Evolutionary conservation across 2,888 invertebrate species (phyloP), one percentile per base, ranked within the genome.

Genomic region (Glomeris marginata): DNA sequence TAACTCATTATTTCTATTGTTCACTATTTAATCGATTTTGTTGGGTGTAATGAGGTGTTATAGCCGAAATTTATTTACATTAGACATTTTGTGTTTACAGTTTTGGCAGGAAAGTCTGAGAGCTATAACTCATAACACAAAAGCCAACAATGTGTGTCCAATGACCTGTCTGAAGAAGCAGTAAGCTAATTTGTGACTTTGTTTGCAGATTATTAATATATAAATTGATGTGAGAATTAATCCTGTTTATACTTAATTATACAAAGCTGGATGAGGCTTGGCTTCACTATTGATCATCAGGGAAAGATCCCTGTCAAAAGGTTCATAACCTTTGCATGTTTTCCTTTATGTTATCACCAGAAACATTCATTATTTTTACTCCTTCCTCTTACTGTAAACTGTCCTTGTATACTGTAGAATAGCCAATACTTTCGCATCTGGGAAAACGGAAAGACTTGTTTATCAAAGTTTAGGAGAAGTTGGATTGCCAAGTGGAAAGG

Each of bases 381-480:
- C 18, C 38, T 38, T 44, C n/a, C n/a, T n/a, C n/a, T n/a, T n/a
- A n/a, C n/a, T n/a, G n/a, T n/a, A n/a, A n/a, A n/a, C n/a, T n/a
- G n/a, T n/a, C n/a, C n/a, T n/a, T n/a, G n/a, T n/a, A n/a, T n/a
- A n/a, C 59, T 62, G 33, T 60, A 69, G 91, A 45, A 84, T 98
- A 35, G 91, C 94, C 49, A 76, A 90, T 64, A 98, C 97, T 51
- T 98, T 98, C 72, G 95, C 97, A 2, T 97, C 97, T n/a, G 98
- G 98, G 35, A 94, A 94, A 73, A 94, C 95, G 3, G 98, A 98
- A 70, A 95, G 92, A 69, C 75, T 95, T 66, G 91, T 98, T 35
- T 95, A 95, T 72, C 94, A 97, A 66, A 91, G 90, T 68, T 75
- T 98, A 56, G 80, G 84, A 48, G 97, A 97, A 64, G 75, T 95